Evolutionary conservation across 30 jellyfish, hydroid and myxozoan species (phyloP), one percentile per base, ranked within the genome.

Genomic region (Cassiopea xamachana): DNA sequence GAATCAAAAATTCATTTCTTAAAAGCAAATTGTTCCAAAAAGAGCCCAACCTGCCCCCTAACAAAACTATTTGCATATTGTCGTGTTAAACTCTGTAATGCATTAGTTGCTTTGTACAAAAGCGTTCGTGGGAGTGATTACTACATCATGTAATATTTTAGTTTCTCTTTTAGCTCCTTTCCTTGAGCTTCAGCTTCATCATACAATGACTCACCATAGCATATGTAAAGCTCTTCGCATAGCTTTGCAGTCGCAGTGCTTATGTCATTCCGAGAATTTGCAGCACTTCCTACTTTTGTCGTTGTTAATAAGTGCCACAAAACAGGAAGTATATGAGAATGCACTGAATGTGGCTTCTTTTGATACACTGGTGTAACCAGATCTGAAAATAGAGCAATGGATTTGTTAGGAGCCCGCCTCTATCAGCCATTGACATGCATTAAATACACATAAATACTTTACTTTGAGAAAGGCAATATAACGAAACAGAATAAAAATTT

Each of bases 111-210:
- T 43, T 55, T 71, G 58, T 43, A 71, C 50, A 71, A 71, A n/a
- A 71, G 16, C 77, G n/a, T 68, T 4, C 7, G 39, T 43, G 55
- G 19, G n/a, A 78, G 1, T 9, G 50, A 10, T 6, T 27, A 62
- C 69, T 70, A 87, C 94, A 87, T 87, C 94, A 87, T 87, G 83
- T 87, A 89, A 82, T 89, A 78, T 17, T 75, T 72, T 12, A 93
- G 98, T 60, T 90, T 89, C 46, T 89, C 93, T n/a, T 68, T 47
- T 46, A 91, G 69, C 19, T 80, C 85, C 48, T 93, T 72, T n/a
- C 98, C 95, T 73, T 93, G 91, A 6, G 58, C 27, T 39, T 75
- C 93, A 12, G 98, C 98, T 78, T 93, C 98, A 75, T 89, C 95
- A 60, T 89, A 83, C 18, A 93, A 81, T 5, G 92, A 77, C 60